Conservation (phyloP, 2,113 vertebrate species). For the Egretta garzetta region DNA sequence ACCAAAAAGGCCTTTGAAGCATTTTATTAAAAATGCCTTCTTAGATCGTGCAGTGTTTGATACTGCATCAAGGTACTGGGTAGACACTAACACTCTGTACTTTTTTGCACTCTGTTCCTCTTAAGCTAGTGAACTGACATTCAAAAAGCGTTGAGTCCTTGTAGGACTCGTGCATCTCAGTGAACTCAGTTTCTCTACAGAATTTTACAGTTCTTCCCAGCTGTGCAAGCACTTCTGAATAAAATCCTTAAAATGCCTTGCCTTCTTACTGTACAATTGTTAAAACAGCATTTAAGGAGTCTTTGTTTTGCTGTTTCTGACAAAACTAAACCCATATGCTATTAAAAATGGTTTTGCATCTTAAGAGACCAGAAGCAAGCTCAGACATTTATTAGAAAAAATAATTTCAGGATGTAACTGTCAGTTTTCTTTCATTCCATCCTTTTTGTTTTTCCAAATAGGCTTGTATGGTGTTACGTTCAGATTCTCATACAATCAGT, state of each 20-base stretch:
- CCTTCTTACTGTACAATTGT: background rate
- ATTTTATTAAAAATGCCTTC: background rate
- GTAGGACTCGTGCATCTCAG: fast-evolving
- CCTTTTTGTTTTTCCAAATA: background rate
- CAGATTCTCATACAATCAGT: background rate
- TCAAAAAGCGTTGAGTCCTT: background rate
- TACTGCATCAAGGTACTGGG: background rate
- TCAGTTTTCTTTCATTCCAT: background rate
- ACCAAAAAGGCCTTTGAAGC: background rate
- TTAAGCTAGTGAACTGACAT: background rate
- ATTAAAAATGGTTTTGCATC: background rate
- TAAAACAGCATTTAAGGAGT: background rate
- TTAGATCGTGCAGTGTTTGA: background rate
- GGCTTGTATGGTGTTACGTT: background rate
- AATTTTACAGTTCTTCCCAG: background rate
- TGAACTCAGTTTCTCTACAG: background rate
- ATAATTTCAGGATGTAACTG: background rate
- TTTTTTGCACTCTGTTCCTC: background rate
- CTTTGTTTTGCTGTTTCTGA: background rate
- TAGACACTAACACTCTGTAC: background rate
- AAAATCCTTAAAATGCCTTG: background rate
- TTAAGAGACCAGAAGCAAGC: slow-evolving; percentile 8
- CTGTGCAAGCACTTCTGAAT: background rate
- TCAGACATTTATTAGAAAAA: background rate
- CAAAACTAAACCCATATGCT: background rate